Conservation (phyloP, 2,113 vertebrate species). For the Ranitomeya imitator region DNA sequence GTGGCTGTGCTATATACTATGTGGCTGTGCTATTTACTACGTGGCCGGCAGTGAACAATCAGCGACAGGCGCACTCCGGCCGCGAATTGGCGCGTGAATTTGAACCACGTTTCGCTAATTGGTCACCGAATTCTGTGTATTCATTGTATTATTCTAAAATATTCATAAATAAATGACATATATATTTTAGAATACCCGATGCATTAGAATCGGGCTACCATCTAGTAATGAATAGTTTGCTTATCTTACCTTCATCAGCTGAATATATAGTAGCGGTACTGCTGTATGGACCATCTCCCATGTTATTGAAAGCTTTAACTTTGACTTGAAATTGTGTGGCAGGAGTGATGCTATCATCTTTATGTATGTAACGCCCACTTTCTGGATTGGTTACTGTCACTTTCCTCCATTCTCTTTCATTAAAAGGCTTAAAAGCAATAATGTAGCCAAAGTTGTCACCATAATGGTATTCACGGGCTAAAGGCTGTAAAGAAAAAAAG, state of each 20-base stretch:
- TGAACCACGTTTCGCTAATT: too few species aligned
- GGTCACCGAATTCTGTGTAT: too few species aligned
- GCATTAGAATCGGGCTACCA: not conserved
- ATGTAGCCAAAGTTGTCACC: constrained; percentile 95
- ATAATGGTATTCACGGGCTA: constrained; percentile 91
- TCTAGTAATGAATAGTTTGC: not conserved
- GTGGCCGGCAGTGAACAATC: too few species aligned
- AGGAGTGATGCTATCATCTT: constrained; percentile 83
- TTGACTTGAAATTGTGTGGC: constrained; percentile 90
- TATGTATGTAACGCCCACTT: constrained; percentile 86
- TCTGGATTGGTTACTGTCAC: constrained; percentile 86
- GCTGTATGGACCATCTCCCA: constrained; percentile 93
- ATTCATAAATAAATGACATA: too few species aligned
- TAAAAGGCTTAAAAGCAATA: constrained; percentile 86
- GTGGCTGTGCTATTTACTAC: too few species aligned
- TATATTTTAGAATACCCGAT: too few species aligned
- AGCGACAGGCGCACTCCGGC: too few species aligned
- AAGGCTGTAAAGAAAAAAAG: constrained; percentile 74
- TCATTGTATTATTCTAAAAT: too few species aligned
- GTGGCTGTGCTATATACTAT: too few species aligned
- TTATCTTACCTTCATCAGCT: constrained; percentile 81
- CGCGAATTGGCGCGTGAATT: too few species aligned
- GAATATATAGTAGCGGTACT: constrained; percentile 83
- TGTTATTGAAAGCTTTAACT: constrained; percentile 90
- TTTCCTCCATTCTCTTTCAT: constrained; percentile 82